Evolutionary conservation across 2,888 invertebrate species (phyloP), one percentile per base, ranked within the genome.

Genomic region (Sminthurinus aureus): DNA sequence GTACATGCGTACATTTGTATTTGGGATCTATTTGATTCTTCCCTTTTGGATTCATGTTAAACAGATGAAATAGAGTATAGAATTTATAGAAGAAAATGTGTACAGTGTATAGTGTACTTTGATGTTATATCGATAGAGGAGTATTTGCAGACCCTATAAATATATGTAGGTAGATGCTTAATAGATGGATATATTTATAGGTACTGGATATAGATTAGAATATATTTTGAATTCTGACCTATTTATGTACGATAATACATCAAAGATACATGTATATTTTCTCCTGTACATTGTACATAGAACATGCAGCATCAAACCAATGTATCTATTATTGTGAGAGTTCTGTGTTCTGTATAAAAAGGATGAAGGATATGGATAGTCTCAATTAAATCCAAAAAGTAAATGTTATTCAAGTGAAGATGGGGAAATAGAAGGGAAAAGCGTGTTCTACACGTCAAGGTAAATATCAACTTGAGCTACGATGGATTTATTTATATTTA

Each of bases 311-410:
- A 58, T 58, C 58, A 18, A 11, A 52, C 9, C 18, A 6, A 15
- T 18, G 58, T 58, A 58, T 58, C 13, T 58, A 58, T 2, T 13
- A 58, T 58, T 13, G 9, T 58, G 58, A 58, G 38, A 38, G 38
- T 38, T 38, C 3, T 1, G 38, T 38, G 38, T 38, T 38, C 3
- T 1, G 38, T 38, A 38, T 38, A 22, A 13, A 22, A 38, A 22
- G 15, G 22, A 73, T 73, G 13, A 73, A 73, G 51, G 75, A 71
- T 26, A 71, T 71, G 38, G 26, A 51, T 66, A 18, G n/a, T 15
- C 66, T n/a, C 26, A 50, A 69, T 38, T 15, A 78, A 67, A 78
- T 80, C 73, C 67, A 52, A 22, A 67, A 80, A 80, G 71, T 26
- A 78, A 71, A 75, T 51, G 50, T 67, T 69, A 79, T 71, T 24